phyloP scores from a whole-genome alignment of 2,797 vertebrate genomes.

The Chrysolophus pictus region DNA sequence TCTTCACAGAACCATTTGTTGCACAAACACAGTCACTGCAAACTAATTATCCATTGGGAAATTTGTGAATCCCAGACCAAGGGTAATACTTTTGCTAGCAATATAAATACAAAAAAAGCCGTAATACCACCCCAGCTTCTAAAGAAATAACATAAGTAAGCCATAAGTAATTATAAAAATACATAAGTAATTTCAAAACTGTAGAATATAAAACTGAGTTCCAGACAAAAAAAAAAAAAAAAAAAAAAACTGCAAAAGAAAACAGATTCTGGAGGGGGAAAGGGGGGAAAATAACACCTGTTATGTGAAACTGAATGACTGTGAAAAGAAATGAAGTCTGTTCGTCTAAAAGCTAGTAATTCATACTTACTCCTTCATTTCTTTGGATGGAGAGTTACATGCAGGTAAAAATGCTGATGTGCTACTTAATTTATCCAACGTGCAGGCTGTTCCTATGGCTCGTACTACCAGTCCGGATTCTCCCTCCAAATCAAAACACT shows the following conservation, averaged over 20 bases:
- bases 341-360: conserved; percentile 36
- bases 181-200: not conserved
- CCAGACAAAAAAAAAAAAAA: conserved; percentile 19
- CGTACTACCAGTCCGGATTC: conserved; percentile 97
- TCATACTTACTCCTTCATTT: conserved; percentile 98
- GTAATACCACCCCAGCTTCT: conserved; percentile 1
- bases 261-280: not conserved
- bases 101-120: not conserved
- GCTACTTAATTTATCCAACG: conserved; percentile 94
- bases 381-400: conserved; percentile 96
- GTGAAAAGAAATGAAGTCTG: conserved; percentile 47
- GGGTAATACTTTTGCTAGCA: not conserved
- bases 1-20: not conserved
- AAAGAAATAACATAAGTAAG: not conserved
- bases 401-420: conserved; percentile 82
- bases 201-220: not conserved
- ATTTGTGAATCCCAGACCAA: not conserved
- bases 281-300: not conserved
- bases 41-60: not conserved
- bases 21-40: not conserved
- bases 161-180: not conserved
- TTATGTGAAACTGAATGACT: conserved; percentile 68
- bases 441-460: conserved; percentile 98
- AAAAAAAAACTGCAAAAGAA: conserved; percentile 13
- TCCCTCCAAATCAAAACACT: conserved; percentile 98